Evolutionary conservation across 2,888 invertebrate species (phyloP), one percentile per base, ranked within the genome.

Genomic region (Dione vanillae): DNA sequence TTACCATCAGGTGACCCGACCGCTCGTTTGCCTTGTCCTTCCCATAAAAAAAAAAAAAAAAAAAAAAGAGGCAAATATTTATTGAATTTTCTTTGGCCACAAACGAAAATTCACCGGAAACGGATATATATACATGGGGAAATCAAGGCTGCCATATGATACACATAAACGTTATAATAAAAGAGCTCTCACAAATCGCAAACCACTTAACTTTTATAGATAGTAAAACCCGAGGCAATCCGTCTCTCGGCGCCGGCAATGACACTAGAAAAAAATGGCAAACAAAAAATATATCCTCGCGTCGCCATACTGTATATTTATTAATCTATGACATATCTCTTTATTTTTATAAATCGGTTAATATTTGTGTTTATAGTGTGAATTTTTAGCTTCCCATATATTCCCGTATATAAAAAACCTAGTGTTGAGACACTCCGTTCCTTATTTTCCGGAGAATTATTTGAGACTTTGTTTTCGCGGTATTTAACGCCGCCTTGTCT

Each of bases 151-250:
- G 41, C 41, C 59, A 45, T 45, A 45, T 61, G 59, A 61, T 61
- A 61, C 61, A 61, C 27, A 45, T 61, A 61, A 61, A 27, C 35
- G 64, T 35, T 64, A 64, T 64, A 52, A 68, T 68, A 71, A 65
- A 71, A 65, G 69, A 54, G 58, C 67, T 58, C 65, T 67, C 65
- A 67, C 67, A 67, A 68, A 62, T 69, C 69, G 62, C 71, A 67
- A 71, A 64, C 66, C 67, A 58, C 66, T 74, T 74, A 58, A 69
- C 64, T 77, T 81, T 80, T 82, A 80, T 80, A 76, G 80, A 76
- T 77, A 78, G 76, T 80, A 80, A 82, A 79, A 78, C 74, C 75
- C 68, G 74, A 76, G 72, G 77, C 78, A 79, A 80, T 82, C 78
- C 78, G 78, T 80, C 80, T 76, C 74, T 51, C 71, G 71, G 61